Conservation (phyloP, 2,888 invertebrate genomes). For the Ectobius pallidus region DNA sequence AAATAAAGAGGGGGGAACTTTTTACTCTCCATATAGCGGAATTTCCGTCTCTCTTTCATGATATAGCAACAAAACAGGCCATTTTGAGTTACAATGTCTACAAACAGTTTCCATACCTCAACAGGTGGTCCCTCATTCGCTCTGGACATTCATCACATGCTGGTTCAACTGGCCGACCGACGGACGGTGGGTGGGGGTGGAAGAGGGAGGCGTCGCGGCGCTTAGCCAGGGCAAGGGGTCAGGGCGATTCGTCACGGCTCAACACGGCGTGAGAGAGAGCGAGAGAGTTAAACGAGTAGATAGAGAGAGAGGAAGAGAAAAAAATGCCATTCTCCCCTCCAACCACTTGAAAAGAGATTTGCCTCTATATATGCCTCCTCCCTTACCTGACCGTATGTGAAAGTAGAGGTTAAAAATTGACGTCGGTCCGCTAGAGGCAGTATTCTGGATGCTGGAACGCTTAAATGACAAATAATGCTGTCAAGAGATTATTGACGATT, state of each 20-base stretch:
- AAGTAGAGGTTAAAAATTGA: slow-evolving; percentile 28
- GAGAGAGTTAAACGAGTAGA: slow-evolving; percentile 2
- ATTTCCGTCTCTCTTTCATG: background rate
- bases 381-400: slow-evolving; percentile 19
- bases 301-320: slow-evolving; percentile 26
- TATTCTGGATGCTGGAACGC: slow-evolving; percentile 30
- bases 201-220: slow-evolving; percentile 40
- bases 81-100: slow-evolving; percentile 25
- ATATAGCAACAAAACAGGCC: slow-evolving; percentile 11
- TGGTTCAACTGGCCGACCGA: slow-evolving; percentile 58
- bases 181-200: slow-evolving; percentile 52
- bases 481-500: slow-evolving; percentile 40
- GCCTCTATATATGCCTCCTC: background rate
- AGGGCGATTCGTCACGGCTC: slow-evolving; percentile 41
- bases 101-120: slow-evolving; percentile 28
- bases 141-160: slow-evolving; percentile 38
- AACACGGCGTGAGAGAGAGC: slow-evolving; percentile 28
- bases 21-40: background rate
- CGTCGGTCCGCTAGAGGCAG: slow-evolving; percentile 23
- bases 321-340: slow-evolving; percentile 34
- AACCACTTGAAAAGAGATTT: slow-evolving; percentile 27
- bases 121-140: slow-evolving; percentile 37
- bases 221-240: slow-evolving; percentile 40
- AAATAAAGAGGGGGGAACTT: background rate
- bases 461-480: slow-evolving; percentile 37